These are phyloP conservation scores for Iguana delicatissima DNA, from an alignment of 2,797 vertebrate species.

Conservation along the genomic window DNA sequence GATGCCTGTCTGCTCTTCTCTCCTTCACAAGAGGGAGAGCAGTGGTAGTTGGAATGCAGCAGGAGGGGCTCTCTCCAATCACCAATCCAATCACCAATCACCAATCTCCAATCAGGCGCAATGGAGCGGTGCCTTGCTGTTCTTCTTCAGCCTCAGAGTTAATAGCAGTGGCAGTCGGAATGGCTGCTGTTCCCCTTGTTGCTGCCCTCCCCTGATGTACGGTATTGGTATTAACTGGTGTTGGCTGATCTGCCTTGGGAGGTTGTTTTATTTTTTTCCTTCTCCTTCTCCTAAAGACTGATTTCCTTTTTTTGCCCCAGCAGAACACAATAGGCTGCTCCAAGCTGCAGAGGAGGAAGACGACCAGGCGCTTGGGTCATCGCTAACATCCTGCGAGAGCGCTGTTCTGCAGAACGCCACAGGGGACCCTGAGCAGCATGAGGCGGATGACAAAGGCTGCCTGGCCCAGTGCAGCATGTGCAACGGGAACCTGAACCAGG, in stretches of 20 bases:
- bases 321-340: not conserved
- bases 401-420: not conserved
- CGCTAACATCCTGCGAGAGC: not conserved
- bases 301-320: not conserved
- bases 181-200: too few species aligned
- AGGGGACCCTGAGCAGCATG: not conserved
- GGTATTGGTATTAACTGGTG: too few species aligned
- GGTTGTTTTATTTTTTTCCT: not conserved
- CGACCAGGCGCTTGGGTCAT: not conserved
- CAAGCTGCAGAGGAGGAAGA: not conserved
- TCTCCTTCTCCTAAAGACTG: not conserved
- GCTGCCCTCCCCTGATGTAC: too few species aligned
- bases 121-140: too few species aligned
- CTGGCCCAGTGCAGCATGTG: slow-evolving; percentile 26
- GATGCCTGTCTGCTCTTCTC: too few species aligned
- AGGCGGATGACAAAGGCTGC: not conserved
- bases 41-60: too few species aligned
- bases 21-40: too few species aligned
- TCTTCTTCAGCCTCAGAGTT: too few species aligned
- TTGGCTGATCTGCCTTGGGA: not conserved
- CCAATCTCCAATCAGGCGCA: too few species aligned
- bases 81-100: too few species aligned
- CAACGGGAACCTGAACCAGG: not conserved
- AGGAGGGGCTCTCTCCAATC: too few species aligned
- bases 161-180: too few species aligned